These are phyloP conservation scores for Scartelaos histophorus DNA, from an alignment of 2,113 vertebrate species.

Conservation along the genomic window DNA sequence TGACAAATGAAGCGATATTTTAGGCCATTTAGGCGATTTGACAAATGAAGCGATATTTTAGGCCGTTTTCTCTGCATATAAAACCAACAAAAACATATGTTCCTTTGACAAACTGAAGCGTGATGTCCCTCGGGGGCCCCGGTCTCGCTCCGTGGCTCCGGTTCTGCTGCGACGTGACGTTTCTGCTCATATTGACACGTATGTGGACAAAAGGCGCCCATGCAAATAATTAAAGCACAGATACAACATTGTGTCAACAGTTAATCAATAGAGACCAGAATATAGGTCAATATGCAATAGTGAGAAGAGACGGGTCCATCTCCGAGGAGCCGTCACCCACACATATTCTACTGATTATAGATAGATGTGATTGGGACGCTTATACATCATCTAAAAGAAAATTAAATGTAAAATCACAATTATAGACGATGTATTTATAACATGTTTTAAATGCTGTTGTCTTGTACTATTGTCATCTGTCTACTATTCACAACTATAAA, in stretches of 20 bases:
- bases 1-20: too few relatives aligned
- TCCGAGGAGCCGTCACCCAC: constrained; percentile 5
- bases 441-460: too few relatives aligned
- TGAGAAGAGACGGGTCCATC: constrained; percentile 48
- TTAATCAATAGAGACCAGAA: constrained; percentile 62
- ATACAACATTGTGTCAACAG: constrained; percentile 55
- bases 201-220: constrained; percentile 59
- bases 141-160: constrained; percentile 11
- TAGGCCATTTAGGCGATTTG: too few relatives aligned
- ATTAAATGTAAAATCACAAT: too few relatives aligned
- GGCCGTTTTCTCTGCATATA: too few relatives aligned
- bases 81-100: not conserved
- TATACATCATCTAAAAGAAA: not conserved
- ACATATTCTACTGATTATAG: not conserved
- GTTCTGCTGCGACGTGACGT: constrained; percentile 29
- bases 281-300: constrained; percentile 56
- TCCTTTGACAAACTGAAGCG: not conserved
- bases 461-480: too few relatives aligned
- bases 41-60: too few relatives aligned
- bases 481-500: too few relatives aligned
- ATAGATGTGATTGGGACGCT: not conserved
- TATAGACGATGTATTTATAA: too few relatives aligned
- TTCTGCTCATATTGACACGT: constrained; percentile 58
- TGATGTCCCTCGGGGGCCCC: constrained; percentile 15
- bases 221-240: constrained; percentile 72